Percentiles rank a stretch among this genome's conserved stretches.
Evolutionary conservation across 2,888 invertebrate species (phyloP).

Genomic region (Pristionchus maxplancki): DNA sequence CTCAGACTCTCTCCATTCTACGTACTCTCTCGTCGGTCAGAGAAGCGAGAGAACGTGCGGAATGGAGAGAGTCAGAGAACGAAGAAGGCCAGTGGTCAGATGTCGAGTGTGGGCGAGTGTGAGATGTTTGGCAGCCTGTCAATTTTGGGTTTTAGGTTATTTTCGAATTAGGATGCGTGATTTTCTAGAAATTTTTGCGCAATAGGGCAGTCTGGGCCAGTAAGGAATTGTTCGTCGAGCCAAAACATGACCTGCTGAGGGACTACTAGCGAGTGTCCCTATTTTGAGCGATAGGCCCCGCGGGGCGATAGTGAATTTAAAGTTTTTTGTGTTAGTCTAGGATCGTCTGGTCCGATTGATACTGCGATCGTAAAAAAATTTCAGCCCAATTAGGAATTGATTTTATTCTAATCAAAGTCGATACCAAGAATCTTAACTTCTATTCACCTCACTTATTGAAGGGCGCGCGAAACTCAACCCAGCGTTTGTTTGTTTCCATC

Average conservation of each 20-base stretch:
- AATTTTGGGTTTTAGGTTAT: not conserved
- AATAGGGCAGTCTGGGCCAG: not conserved
- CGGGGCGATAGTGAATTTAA: not conserved
- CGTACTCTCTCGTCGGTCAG: not conserved
- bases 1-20: not conserved
- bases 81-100: slow-evolving; percentile 31
- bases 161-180: not conserved
- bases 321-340: no score
- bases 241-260: not conserved
- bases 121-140: not conserved
- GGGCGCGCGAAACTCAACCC: not conserved
- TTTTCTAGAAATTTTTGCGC: not conserved
- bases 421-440: no score
- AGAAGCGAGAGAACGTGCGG: slow-evolving; percentile 18
- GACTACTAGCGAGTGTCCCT: not conserved
- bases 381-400: no score
- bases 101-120: not conserved
- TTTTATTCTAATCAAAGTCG: no score
- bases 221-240: not conserved
- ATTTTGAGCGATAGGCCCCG: not conserved
- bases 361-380: no score
- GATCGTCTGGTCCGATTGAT: no score
- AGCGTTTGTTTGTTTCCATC: not conserved
- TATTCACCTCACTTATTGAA: no score
- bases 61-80: not conserved